Conservation (phyloP, 2,797 vertebrate genomes). For the Carcharodon carcharias region DNA sequence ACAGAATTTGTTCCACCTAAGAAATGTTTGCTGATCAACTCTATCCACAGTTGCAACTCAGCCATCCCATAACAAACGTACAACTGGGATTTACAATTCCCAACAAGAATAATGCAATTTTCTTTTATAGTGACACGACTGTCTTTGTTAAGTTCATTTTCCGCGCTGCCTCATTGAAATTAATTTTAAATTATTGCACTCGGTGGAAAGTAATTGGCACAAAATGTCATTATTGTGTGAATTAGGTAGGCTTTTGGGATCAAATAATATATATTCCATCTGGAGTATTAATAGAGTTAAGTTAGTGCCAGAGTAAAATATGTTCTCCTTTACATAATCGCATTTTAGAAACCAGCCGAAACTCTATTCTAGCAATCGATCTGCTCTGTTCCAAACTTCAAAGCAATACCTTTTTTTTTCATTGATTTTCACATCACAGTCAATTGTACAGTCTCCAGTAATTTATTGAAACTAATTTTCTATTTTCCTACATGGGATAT, state of each 20-base stretch:
- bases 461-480: neutral
- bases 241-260: neutral
- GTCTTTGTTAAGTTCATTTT: neutral
- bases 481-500: neutral
- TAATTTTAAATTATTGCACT: neutral
- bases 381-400: neutral
- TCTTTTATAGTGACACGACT: neutral
- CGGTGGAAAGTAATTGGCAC: neutral
- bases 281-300: neutral
- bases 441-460: too few relatives aligned
- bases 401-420: neutral
- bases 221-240: neutral
- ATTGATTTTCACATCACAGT: neutral
- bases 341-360: neutral
- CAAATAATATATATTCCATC: neutral
- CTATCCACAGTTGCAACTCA: too few relatives aligned
- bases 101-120: neutral
- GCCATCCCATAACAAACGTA: too few relatives aligned
- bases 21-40: too few relatives aligned
- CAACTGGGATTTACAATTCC: too few relatives aligned
- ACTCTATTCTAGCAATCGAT: neutral
- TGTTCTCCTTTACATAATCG: neutral
- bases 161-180: neutral
- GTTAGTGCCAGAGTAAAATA: neutral
- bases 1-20: too few relatives aligned